These are phyloP conservation scores for Ophion ellenae DNA, from an alignment of 2,888 invertebrate genomes.

Conservation along the genomic window DNA sequence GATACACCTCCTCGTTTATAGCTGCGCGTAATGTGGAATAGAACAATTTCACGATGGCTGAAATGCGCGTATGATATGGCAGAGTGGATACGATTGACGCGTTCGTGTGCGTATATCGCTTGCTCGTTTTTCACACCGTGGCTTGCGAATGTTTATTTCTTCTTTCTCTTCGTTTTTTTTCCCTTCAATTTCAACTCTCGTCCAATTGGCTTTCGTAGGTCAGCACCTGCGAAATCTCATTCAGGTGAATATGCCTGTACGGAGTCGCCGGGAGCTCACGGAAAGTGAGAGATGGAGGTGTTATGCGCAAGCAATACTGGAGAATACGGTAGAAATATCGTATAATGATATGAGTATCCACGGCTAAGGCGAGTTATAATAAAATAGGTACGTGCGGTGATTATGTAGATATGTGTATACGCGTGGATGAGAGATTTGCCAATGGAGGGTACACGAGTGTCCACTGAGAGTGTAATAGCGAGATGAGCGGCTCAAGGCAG, in stretches of 20 bases:
- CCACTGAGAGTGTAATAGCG: background rate
- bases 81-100: slow-evolving; percentile 19
- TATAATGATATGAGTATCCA: slow-evolving; percentile 5
- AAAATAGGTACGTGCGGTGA: slow-evolving; percentile 45
- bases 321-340: slow-evolving; percentile 19
- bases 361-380: slow-evolving; percentile 3
- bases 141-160: slow-evolving; percentile 12
- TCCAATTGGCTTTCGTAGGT: slow-evolving; percentile 51
- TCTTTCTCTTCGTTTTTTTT: background rate
- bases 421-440: background rate
- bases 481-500: background rate
- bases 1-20: slow-evolving; percentile 22
- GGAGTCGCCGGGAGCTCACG: slow-evolving; percentile 43
- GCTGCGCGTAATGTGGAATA: slow-evolving; percentile 44
- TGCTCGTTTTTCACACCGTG: slow-evolving; percentile 52
- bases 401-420: slow-evolving; percentile 53
- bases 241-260: slow-evolving; percentile 35
- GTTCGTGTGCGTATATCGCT: slow-evolving; percentile 20
- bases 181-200: slow-evolving; percentile 23
- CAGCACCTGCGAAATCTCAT: slow-evolving; percentile 58
- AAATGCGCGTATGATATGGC: slow-evolving; percentile 6
- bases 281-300: slow-evolving; percentile 46
- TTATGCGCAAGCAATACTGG: slow-evolving; percentile 15
- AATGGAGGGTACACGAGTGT: slow-evolving; percentile 3
- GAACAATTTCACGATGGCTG: slow-evolving; percentile 47